These are phyloP conservation scores for Amblyraja radiata DNA, from an alignment of 2,797 vertebrate genomes.

Conservation along the genomic window DNA sequence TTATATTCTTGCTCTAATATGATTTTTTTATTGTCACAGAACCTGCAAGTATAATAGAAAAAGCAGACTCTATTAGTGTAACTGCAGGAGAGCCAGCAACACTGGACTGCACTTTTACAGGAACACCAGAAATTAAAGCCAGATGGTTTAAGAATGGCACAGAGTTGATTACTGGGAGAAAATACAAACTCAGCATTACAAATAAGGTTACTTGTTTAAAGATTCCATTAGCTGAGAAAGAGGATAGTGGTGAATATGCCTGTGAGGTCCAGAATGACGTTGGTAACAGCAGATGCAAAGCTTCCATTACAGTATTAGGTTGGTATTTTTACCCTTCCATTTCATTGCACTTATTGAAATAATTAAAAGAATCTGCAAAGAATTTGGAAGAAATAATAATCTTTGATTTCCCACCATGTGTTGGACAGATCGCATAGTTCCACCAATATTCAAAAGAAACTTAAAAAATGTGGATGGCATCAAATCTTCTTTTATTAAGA, in stretches of 20 bases:
- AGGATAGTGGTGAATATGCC: constrained; percentile 84
- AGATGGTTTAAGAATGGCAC: constrained; percentile 92
- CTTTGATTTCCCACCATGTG: constrained; percentile 38
- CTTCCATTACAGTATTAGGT: constrained; percentile 86
- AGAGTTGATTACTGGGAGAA: constrained; percentile 80
- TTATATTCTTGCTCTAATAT: constrained; percentile 38
- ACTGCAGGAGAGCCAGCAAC: constrained; percentile 86
- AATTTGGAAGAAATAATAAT: not conserved
- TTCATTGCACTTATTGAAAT: constrained; percentile 17
- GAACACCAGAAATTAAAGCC: constrained; percentile 88
- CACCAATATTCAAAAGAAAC: constrained; percentile 85
- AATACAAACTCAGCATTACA: constrained; percentile 88
- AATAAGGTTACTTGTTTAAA: constrained; percentile 83
- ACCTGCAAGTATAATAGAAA: constrained; percentile 86
- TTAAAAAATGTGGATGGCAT: constrained; percentile 82
- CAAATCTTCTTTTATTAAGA: constrained; percentile 60
- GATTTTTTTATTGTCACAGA: constrained; percentile 68
- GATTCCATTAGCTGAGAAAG: constrained; percentile 78
- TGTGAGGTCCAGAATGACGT: constrained; percentile 93
- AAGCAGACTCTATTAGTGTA: constrained; percentile 85
- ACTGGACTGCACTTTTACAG: constrained; percentile 81
- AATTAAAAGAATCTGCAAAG: constrained; percentile 40
- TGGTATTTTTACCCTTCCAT: constrained; percentile 51
- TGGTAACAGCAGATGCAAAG: constrained; percentile 83
- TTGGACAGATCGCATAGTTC: constrained; percentile 83